Percentiles rank a stretch among this genome's conserved stretches.
These are phyloP conservation scores for Myodes glareolus DNA, from an alignment of 2,113 vertebrate species.

Conservation along the genomic window DNA sequence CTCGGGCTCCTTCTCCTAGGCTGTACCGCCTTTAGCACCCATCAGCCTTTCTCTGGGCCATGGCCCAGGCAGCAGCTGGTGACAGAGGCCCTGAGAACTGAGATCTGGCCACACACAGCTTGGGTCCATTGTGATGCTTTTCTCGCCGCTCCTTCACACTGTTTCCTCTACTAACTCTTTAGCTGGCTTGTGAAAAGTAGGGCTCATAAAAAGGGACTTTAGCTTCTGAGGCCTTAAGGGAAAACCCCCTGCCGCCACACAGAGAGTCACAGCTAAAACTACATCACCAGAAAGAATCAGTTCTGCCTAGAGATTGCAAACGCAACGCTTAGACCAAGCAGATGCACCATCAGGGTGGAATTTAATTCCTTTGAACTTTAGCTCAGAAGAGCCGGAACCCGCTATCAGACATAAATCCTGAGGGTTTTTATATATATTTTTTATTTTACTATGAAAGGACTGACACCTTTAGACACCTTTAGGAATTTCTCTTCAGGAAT, in stretches of 20 bases:
- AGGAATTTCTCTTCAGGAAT: conserved; percentile 13
- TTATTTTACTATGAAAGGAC: not conserved
- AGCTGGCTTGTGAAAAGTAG: not conserved
- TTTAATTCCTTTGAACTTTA: conserved; percentile 3
- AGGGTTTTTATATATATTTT: not conserved
- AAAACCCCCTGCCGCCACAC: not conserved
- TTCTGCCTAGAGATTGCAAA: not conserved
- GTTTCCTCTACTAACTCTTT: not conserved
- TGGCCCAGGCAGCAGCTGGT: not conserved
- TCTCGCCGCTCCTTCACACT: not conserved
- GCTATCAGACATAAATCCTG: conserved; percentile 6
- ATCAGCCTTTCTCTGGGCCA: not conserved
- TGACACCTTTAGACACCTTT: not conserved
- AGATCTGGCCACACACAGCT: not conserved
- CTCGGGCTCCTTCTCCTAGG: not conserved
- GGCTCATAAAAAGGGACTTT: not conserved
- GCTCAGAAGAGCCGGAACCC: not conserved
- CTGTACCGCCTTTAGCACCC: no score
- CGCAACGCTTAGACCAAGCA: not conserved
- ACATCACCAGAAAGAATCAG: not conserved
- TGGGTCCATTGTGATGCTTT: not conserved
- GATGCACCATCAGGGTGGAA: not conserved
- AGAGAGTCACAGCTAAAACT: not conserved
- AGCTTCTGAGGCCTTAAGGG: not conserved
- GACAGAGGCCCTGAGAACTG: no score